A percentile compares a stretch with the other conserved stretches of the same genome.
Evolutionary conservation across 1,140 invertebrate species (phyloP).

Genomic region (Eumeta japonica): DNA sequence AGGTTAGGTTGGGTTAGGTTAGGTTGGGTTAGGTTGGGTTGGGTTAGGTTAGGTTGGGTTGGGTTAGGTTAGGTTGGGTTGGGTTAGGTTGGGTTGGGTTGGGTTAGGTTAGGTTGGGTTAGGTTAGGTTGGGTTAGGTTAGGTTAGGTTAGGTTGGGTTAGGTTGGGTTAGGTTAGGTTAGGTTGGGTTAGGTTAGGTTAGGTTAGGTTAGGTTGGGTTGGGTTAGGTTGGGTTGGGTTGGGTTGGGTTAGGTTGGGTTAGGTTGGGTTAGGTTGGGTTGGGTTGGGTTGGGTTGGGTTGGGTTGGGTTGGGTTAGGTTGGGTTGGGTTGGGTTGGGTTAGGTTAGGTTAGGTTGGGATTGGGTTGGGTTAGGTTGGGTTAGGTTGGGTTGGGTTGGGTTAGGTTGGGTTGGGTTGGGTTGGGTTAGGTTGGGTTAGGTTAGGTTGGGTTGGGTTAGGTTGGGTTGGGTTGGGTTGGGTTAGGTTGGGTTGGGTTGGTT

Average conservation of each 20-base stretch:
- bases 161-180: constrained; percentile 4
- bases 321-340: constrained; percentile 2
- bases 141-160: constrained; percentile 4
- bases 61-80: constrained; percentile 1
- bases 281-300: constrained; percentile 2
- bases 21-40: constrained; percentile 1
- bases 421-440: constrained; percentile 11
- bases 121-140: constrained; percentile 4
- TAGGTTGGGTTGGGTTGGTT: too few relatives aligned
- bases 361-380: constrained; percentile 3
- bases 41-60: constrained; percentile 1
- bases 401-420: constrained; percentile 9
- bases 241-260: constrained; percentile 3
- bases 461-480: constrained; percentile 6
- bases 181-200: constrained; percentile 4
- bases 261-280: constrained; percentile 3
- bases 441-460: constrained; percentile 11
- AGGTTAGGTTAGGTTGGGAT: too few relatives aligned
- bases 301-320: constrained; percentile 3
- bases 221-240: constrained; percentile 3
- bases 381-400: constrained; percentile 8
- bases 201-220: constrained; percentile 4
- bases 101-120: constrained; percentile 3
- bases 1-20: constrained; percentile 1
- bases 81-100: constrained; percentile 1